Evolutionary conservation across 1,140 invertebrate species (phyloP), one percentile per base, ranked within the genome.

Genomic region (Drosophila guanche): DNA sequence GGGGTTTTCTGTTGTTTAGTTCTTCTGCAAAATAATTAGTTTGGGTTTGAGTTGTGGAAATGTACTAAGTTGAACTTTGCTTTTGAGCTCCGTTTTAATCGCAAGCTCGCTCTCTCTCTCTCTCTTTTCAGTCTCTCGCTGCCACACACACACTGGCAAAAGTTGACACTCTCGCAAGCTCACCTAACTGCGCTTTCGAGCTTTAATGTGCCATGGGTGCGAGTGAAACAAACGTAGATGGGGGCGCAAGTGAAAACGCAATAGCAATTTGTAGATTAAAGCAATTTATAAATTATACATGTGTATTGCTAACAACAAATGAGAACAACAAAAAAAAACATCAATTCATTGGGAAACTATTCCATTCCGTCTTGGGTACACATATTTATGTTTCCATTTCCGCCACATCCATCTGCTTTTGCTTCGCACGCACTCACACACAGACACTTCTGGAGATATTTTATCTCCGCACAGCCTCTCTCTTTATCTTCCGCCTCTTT

Each of bases 201-300:
- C 76, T 60, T 76, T 60, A 29, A 57, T 72, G 40, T 56, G 37
- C 25, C 43, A 20, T 53, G 45, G 37, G 83, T 78, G 81, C 45
- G 78, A 86, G 65, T 58, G 83, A 81, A 86, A 81, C 78, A 81
- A 86, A 78, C 69, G 37, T 81, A 86, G 53, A 33, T 77, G 65
- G 46, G 20, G 65, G 58, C 53, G 41, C 77, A 80, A 80, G 74
- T 75, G 78, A 86, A 85, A 81, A 81, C 83, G 73, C 81, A 85
- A 86, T 74, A 79, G 57, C 70, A 56, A 74, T 72, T 73, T 52
- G 22, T 65, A 74, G 69, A 75, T 75, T 74, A 74, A 74, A 47
- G 47, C 50, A 56, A 56, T 63, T 65, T 73, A 57, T 57, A 56
- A 65, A 47, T 65, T 74, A 43, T 67, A 56, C 45, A 73, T 57